Evolutionary conservation across 2,113 vertebrate species (phyloP).

Genomic region (Apteryx mantelli): DNA sequence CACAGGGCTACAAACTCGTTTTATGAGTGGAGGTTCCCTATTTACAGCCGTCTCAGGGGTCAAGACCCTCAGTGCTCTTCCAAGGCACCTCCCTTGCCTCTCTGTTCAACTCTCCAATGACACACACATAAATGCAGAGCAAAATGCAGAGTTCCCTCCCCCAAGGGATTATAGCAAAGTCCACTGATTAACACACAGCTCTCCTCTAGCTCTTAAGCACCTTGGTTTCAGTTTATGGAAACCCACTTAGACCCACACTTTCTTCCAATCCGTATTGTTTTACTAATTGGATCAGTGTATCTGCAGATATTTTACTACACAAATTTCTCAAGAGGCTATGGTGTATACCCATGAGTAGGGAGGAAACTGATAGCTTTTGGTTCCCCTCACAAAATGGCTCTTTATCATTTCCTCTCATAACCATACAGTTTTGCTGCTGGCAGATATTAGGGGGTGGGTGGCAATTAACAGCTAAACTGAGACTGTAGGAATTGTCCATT

Average conservation of each 20-base stretch:
- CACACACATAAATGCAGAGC: background rate
- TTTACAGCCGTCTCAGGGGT: background rate
- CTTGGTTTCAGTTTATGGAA: conserved; percentile 41
- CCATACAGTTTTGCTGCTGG: background rate
- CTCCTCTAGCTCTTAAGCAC: conserved; percentile 59
- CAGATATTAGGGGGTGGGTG: background rate
- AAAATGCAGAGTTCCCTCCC: background rate
- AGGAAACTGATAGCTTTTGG: background rate
- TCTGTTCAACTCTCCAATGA: background rate
- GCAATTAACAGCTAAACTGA: background rate
- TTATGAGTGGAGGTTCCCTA: background rate
- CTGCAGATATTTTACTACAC: background rate
- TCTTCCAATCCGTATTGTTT: conserved; percentile 58
- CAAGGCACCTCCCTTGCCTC: background rate
- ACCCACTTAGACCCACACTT: conserved; percentile 61
- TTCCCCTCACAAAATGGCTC: background rate
- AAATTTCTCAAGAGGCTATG: background rate
- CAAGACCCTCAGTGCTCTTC: background rate
- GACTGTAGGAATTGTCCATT: background rate
- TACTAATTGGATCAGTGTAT: background rate
- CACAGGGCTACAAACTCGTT: background rate
- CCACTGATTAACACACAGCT: conserved; percentile 29
- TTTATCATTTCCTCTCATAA: background rate
- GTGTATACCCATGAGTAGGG: background rate
- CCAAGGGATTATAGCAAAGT: conserved; percentile 13